Conservation (phyloP, 35 echinoderm and acorn worm species). For the Lytechinus pictus region DNA sequence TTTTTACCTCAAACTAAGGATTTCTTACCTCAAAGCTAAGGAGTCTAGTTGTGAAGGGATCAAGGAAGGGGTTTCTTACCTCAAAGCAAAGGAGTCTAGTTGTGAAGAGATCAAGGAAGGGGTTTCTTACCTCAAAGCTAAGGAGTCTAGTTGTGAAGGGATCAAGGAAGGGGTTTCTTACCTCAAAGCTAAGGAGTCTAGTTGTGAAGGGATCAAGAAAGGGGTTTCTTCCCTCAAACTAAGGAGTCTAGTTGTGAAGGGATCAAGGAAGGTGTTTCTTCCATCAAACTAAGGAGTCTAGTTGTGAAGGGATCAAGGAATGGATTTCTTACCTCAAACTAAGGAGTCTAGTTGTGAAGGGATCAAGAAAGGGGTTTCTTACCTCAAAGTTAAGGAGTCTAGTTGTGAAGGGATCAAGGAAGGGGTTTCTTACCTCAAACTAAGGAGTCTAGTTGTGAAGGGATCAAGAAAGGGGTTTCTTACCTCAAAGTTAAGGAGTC, state of each 20-base stretch:
- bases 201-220: constrained; percentile 96
- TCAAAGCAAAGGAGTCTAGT: constrained; percentile 92
- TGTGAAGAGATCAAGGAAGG: constrained; percentile 75
- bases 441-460: not conserved
- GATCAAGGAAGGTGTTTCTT: too few relatives aligned
- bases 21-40: too few relatives aligned
- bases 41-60: not conserved
- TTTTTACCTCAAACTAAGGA: too few relatives aligned
- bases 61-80: constrained; percentile 45
- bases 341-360: constrained; percentile 84
- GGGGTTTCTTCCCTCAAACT: too few relatives aligned
- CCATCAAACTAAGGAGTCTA: too few relatives aligned
- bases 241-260: too few relatives aligned
- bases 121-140: too few relatives aligned
- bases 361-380: too few relatives aligned
- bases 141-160: not conserved
- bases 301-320: not conserved
- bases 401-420: too few relatives aligned
- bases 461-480: not conserved
- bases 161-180: not conserved
- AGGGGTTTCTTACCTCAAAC: too few relatives aligned
- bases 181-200: constrained; percentile 96
- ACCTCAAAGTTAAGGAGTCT: too few relatives aligned
- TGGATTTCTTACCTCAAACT: constrained; percentile 88
- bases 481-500: constrained; percentile 97